phyloP scores from a whole-genome alignment of 2,888 invertebrate genomes.

The Metalampra italica region DNA sequence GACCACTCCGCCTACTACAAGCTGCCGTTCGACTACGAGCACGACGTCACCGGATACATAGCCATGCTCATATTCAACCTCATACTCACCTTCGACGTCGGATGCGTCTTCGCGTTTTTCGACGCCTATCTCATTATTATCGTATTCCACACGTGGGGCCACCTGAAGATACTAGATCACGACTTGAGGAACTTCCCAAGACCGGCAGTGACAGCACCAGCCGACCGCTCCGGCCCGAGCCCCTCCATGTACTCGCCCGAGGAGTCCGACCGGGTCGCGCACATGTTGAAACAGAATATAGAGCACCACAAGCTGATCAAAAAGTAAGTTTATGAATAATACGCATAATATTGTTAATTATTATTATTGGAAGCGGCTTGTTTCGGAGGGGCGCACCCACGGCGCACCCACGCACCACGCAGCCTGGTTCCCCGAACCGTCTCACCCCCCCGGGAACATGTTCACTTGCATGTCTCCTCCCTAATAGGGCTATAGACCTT shows the following conservation, averaged over 20 bases:
- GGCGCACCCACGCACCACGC: too few relatives aligned
- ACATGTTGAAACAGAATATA: neutral
- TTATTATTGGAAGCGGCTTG: too few relatives aligned
- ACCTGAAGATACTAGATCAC: slow-evolving; percentile 24
- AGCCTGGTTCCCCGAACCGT: too few relatives aligned
- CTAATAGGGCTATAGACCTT: too few relatives aligned
- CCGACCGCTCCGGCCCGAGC: neutral
- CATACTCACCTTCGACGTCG: slow-evolving; percentile 10
- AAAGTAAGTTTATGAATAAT: neutral
- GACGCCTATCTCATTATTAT: slow-evolving; percentile 26
- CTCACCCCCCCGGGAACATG: too few relatives aligned
- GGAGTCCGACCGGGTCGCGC: neutral
- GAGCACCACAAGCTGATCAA: neutral
- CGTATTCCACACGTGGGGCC: slow-evolving; percentile 28
- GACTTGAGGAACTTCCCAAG: slow-evolving; percentile 18
- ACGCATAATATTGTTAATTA: too few relatives aligned
- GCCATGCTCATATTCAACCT: slow-evolving; percentile 14
- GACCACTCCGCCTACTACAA: slow-evolving; percentile 18
- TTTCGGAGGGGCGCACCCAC: too few relatives aligned
- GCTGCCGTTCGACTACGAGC: slow-evolving; percentile 16
- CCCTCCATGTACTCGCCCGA: neutral
- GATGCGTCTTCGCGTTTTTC: slow-evolving; percentile 17
- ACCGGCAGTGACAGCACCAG: slow-evolving; percentile 1
- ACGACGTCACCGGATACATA: slow-evolving; percentile 12
- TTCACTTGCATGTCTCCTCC: too few relatives aligned